phyloP scores from a whole-genome alignment of 2,888 invertebrate genomes.

The Phlogophora meticulosa region DNA sequence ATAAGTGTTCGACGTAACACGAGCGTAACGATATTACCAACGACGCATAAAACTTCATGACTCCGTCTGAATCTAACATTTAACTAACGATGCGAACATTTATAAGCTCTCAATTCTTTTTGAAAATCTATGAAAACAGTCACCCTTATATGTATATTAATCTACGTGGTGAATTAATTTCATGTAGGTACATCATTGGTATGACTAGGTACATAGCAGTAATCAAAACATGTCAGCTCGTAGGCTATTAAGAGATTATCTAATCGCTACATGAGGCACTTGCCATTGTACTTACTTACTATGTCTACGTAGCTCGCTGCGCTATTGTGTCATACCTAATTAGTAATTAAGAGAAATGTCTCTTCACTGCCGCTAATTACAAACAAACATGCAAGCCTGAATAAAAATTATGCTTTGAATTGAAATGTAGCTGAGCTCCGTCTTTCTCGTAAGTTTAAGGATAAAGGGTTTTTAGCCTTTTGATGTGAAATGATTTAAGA shows the following conservation, averaged over 20 bases:
- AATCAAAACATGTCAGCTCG: constrained; percentile 67
- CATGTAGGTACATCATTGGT: constrained; percentile 22
- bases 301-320: constrained; percentile 25
- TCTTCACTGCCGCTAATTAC: constrained; percentile 53
- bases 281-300: constrained; percentile 40
- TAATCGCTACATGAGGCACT: constrained; percentile 63
- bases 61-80: constrained; percentile 53
- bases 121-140: not conserved
- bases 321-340: constrained; percentile 58
- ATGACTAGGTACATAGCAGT: constrained; percentile 21
- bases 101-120: constrained; percentile 13
- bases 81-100: constrained; percentile 57
- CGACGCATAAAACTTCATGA: constrained; percentile 60
- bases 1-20: constrained; percentile 87
- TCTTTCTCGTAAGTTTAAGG: not conserved
- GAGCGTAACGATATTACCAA: constrained; percentile 73
- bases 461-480: not conserved
- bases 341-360: constrained; percentile 59
- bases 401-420: constrained; percentile 32
- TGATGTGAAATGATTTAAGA: not conserved
- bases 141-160: constrained; percentile 24
- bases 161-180: constrained; percentile 27
- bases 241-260: constrained; percentile 74
- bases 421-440: not conserved
- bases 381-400: constrained; percentile 45